phyloP scores from a whole-genome alignment of 2,797 vertebrate species.

The Fringilla coelebs region DNA sequence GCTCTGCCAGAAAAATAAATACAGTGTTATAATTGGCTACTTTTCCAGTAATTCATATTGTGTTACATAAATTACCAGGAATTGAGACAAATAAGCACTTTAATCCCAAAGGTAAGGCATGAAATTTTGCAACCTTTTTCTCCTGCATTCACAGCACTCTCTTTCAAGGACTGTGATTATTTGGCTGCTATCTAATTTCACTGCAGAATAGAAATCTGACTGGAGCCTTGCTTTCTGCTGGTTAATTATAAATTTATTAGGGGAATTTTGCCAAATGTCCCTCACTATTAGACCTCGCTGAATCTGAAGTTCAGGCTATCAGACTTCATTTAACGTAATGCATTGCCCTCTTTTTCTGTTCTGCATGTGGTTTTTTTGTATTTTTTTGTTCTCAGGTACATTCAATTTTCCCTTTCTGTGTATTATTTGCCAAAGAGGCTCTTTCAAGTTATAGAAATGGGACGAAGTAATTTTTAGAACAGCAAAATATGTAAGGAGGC shows the following conservation, averaged over 20 bases:
- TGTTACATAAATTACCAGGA: not conserved
- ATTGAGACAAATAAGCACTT: slow-evolving; percentile 18
- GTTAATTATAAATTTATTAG: slow-evolving; percentile 47
- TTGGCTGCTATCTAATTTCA: slow-evolving; percentile 13
- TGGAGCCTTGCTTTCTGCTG: slow-evolving; percentile 6
- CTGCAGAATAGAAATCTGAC: slow-evolving; percentile 7
- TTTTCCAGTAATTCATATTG: not conserved
- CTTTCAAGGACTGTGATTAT: slow-evolving; percentile 15
- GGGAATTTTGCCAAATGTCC: not conserved
- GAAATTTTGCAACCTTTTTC: not conserved
- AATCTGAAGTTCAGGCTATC: slow-evolving; percentile 13
- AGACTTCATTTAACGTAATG: not conserved
- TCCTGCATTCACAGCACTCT: not conserved
- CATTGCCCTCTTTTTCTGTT: not conserved
- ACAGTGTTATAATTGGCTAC: not conserved
- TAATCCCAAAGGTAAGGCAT: not conserved
- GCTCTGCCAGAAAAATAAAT: not conserved
- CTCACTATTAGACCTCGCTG: not conserved
- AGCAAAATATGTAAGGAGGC: slow-evolving; percentile 33
- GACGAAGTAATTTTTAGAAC: slow-evolving; percentile 38
- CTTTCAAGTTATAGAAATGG: slow-evolving; percentile 44
- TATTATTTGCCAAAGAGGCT: slow-evolving; percentile 9
- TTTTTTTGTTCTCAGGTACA: not conserved
- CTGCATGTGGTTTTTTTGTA: not conserved
- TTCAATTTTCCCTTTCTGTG: slow-evolving; percentile 16